These are phyloP conservation scores for Lithosia quadra DNA, from an alignment of 2,888 invertebrate species.

Conservation along the genomic window DNA sequence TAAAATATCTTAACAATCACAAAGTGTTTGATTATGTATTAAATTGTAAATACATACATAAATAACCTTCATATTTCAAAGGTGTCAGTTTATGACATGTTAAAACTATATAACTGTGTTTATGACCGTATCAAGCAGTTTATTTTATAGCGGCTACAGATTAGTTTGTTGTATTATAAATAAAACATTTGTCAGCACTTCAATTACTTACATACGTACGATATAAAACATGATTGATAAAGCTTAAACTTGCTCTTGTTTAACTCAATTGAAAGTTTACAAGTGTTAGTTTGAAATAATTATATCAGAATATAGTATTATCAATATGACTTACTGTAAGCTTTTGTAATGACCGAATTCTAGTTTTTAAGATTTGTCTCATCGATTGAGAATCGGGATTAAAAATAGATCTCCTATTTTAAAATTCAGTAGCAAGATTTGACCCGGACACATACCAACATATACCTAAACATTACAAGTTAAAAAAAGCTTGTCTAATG, in stretches of 20 bases:
- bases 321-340: too few relatives aligned
- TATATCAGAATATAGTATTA: too few relatives aligned
- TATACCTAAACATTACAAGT: too few relatives aligned
- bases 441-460: too few relatives aligned
- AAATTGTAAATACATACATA: not conserved
- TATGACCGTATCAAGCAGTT: constrained; percentile 34
- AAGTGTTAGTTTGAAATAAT: not conserved
- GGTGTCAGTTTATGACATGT: constrained; percentile 30
- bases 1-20: not conserved
- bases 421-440: too few relatives aligned
- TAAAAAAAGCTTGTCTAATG: too few relatives aligned
- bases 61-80: not conserved
- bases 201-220: constrained; percentile 1
- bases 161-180: constrained; percentile 22
- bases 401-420: too few relatives aligned
- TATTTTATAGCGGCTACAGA: constrained; percentile 35
- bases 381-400: too few relatives aligned
- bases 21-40: not conserved
- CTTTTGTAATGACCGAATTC: too few relatives aligned
- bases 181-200: constrained; percentile 17
- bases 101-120: constrained; percentile 38
- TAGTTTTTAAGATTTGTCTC: too few relatives aligned
- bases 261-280: not conserved
- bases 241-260: not conserved
- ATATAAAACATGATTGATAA: not conserved